Evolutionary conservation across 2,888 invertebrate genomes (phyloP), one percentile per base, ranked within the genome.

Genomic region (Ochlodes sylvanus): DNA sequence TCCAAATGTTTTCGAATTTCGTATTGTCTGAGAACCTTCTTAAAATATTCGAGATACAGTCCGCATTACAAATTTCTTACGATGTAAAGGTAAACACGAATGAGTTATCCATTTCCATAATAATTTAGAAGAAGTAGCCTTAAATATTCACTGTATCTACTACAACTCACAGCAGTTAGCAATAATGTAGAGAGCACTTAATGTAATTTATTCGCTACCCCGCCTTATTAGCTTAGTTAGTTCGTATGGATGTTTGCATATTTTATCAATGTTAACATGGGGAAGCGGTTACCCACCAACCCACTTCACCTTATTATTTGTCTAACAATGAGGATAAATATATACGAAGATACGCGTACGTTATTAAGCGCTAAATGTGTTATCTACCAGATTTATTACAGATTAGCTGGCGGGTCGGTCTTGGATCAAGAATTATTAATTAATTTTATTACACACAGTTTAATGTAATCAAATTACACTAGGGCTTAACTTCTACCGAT

Each of bases 161-260:
- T 19, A 21, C 19, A 15, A 17, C 17, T 47, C 15, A 47, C 9
- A 47, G 15, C 15, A n/a, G 55, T 34, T 27, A 44, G 44, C 15
- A 60, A 60, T 60, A 44, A 60, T 47, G 27, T 60, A 32, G 32
- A 44, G 60, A 60, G 44, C 60, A 60, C 60, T 60, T 60, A 47
- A 44, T 44, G 60, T 60, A 60, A 60, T 60, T 60, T 44, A 60
- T 60, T 44, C 60, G 44, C 15, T 44, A 44, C 60, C 58, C 42
- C n/a, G 56, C 41, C 58, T 21, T 38, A 38, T 58, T 42, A 58
- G 58, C 42, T 42, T 58, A 38, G 58, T 21, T 50, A 58, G n/a
- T 42, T 58, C n/a, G 42, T 41, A 42, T 21, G 42, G 27, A 58
- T 42, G 42, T 57, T 57, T 58, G 58, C 58, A 58, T 42, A 58